Evolutionary conservation across 1,140 invertebrate genomes (phyloP).

Genomic region (Drosophila dunni): DNA sequence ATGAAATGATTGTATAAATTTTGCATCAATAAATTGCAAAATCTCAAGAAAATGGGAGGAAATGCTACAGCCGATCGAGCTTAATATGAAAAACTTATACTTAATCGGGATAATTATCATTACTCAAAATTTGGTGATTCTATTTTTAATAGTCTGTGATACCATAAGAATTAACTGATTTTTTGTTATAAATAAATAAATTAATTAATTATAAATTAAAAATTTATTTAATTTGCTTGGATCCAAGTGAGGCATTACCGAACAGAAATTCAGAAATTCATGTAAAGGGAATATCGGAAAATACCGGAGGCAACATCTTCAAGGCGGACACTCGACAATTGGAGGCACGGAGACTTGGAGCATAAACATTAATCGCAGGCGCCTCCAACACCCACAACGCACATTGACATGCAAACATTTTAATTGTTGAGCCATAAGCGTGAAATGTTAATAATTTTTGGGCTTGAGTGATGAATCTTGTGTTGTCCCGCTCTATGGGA

Average conservation of each 20-base stretch:
- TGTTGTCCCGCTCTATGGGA: constrained; percentile 39
- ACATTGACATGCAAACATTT: constrained; percentile 36
- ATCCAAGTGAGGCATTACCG: background rate
- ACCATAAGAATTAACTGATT: no score
- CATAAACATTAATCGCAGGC: constrained; percentile 24
- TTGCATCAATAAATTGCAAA: no score
- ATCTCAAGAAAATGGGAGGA: no score
- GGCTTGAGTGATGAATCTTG: constrained; percentile 29
- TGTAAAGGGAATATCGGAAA: constrained; percentile 36
- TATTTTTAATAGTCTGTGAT: no score
- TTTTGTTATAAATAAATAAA: no score
- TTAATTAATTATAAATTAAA: no score
- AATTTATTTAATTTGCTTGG: no score
- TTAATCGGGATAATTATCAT: no score
- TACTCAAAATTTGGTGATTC: no score
- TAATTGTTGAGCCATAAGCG: constrained; percentile 44
- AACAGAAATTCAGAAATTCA: background rate
- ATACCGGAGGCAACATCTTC: constrained; percentile 51
- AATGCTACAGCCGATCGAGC: no score
- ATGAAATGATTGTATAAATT: background rate
- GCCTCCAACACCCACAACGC: constrained; percentile 1
- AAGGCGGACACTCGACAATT: constrained; percentile 36
- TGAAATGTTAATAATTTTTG: constrained; percentile 20
- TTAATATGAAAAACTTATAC: no score
- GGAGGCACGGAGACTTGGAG: constrained; percentile 11